Evolutionary conservation across 2,113 vertebrate genomes (phyloP).

Genomic region (Daboia siamensis): DNA sequence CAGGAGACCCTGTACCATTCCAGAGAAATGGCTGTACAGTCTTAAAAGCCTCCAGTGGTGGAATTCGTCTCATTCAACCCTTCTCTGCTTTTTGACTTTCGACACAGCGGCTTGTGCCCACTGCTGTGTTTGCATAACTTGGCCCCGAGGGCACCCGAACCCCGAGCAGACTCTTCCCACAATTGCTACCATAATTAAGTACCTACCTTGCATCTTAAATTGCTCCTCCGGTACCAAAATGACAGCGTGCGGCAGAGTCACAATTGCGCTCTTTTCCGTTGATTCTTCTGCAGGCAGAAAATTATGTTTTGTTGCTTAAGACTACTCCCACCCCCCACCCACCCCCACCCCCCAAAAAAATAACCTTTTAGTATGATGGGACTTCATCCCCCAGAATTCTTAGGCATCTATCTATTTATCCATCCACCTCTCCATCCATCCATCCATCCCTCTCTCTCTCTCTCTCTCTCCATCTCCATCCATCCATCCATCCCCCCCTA

Average conservation of each 20-base stretch:
- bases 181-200: no score
- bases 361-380: not conserved
- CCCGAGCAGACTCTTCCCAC: not conserved
- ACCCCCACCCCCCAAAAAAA: not conserved
- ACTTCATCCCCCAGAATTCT: not conserved
- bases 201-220: conserved; percentile 60
- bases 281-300: conserved; percentile 7
- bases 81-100: not conserved
- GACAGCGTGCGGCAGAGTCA: conserved; percentile 66
- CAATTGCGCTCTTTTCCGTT: conserved; percentile 20
- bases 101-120: not conserved
- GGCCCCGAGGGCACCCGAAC: not conserved
- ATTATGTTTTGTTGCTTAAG: not conserved
- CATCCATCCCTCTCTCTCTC: not conserved
- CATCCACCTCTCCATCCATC: no score
- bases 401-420: not conserved
- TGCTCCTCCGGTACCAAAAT: conserved; percentile 52
- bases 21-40: not conserved
- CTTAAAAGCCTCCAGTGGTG: not conserved
- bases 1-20: not conserved
- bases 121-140: not conserved
- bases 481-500: no score
- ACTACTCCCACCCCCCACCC: not conserved
- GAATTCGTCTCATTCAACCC: not conserved
- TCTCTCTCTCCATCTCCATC: no score